Base-by-base conservation (phyloP, 2,888 invertebrate species). In the Chrysolina oricalcia region DNA sequence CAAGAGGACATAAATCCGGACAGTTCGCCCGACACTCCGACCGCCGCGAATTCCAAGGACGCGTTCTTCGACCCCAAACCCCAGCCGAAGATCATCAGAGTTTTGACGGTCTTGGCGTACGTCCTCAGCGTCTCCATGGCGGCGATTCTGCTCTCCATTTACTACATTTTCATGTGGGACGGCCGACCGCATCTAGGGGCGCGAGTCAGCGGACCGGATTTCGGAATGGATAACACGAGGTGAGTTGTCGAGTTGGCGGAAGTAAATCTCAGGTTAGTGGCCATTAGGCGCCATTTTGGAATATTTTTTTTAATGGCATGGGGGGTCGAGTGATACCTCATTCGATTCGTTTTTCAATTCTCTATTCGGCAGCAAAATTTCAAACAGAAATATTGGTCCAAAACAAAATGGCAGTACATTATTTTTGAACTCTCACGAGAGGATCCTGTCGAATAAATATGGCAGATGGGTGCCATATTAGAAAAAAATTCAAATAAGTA, bases 111-210 rank as follows among this genome's bases (percentile, higher is more conserved):
- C 72, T 87, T 95, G 84, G 95, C 95, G 13, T 96, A 96, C 88
- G 92, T 96, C 81, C 90, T 95, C 79, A 94, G 95, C n/a, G 96
- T 96, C 64, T 96, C 96, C n/a, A 91, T 95, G 89, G 95, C 94
- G 6, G 96, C 95, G 8, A 94, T 96, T 82, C 91, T 95, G 67
- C 90, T 96, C 66, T 95, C 95, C 35, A 92, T 94, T 69, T 96
- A 96, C 88, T 96, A 96, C 88, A 91, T 95, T 78, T 93, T 95
- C 85, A 91, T 96, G 84, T 96, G 96, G 96, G 92, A 94, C 84
- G 95, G 94, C 1, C 91, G 92, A 73, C 90, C 92, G 69, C 84
- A 84, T 70, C 53, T 83, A 56, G 83, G 82, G 17, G 82, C 83
- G 4, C 68, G 6, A 43, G 50, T 35, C 11, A 41, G 59, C 48